Percentiles rank a stretch among this genome's conserved stretches.
phyloP scores from a whole-genome alignment of 2,797 vertebrate species.

The Gouania willdenowi region DNA sequence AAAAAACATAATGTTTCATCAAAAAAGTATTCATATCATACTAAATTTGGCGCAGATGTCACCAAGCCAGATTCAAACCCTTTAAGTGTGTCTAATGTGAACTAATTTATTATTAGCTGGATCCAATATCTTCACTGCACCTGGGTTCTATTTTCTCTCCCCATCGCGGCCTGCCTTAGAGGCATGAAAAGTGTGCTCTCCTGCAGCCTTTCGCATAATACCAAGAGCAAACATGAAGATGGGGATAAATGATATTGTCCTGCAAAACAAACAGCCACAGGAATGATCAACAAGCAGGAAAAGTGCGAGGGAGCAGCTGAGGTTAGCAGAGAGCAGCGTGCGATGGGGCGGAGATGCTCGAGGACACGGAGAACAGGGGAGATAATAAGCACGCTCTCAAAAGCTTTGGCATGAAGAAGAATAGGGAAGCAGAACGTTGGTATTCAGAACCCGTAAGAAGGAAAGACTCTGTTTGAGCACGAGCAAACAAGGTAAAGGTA shows the following conservation, averaged over 20 bases:
- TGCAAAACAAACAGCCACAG: neutral
- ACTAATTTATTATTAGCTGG: conserved; percentile 36
- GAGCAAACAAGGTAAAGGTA: conserved; percentile 18
- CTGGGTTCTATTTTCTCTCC: no score
- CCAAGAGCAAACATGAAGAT: conserved; percentile 33
- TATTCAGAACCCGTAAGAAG: conserved; percentile 55
- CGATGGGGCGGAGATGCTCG: conserved; percentile 7
- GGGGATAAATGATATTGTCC: conserved; percentile 13
- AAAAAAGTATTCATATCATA: no score
- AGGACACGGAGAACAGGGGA: neutral
- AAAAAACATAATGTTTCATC: no score
- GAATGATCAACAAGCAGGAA: neutral
- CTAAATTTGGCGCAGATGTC: no score
- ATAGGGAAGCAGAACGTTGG: conserved; percentile 38
- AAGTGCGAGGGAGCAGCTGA: neutral
- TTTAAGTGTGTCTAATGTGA: conserved; percentile 46
- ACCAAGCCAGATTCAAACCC: conserved; percentile 23
- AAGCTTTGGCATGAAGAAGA: conserved; percentile 41
- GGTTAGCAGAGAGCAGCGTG: neutral
- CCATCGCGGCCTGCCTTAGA: conserved; percentile 15
- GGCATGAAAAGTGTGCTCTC: conserved; percentile 27
- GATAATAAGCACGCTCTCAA: conserved; percentile 24
- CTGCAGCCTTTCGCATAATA: conserved; percentile 28
- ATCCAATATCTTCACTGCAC: conserved; percentile 59
- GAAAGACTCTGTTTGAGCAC: conserved; percentile 38